Evolutionary conservation across 2,113 vertebrate genomes (phyloP).

Genomic region (Melanerpes formicivorus): DNA sequence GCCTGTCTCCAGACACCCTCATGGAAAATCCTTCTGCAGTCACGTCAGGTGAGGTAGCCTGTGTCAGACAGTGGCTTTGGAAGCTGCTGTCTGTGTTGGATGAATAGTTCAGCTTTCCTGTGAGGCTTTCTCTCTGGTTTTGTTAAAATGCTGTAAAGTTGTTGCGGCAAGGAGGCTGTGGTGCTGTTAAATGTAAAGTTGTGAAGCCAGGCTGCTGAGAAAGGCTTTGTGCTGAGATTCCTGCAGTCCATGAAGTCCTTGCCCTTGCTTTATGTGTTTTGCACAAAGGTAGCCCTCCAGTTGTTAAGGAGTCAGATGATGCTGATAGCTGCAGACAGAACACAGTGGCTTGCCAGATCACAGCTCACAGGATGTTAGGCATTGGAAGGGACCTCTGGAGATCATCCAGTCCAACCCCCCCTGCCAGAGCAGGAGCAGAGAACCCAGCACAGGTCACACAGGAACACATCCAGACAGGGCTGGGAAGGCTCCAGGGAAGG

Average conservation of each 20-base stretch:
- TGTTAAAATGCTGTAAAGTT: neutral
- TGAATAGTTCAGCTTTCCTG: neutral
- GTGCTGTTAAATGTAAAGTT: neutral
- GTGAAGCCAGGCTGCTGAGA: neutral
- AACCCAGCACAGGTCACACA: too few relatives aligned
- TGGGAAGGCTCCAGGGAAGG: too few relatives aligned
- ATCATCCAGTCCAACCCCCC: too few relatives aligned
- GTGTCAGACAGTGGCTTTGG: neutral
- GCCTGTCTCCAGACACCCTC: too few relatives aligned
- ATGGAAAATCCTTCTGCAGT: neutral
- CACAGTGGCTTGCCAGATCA: rapidly evolving
- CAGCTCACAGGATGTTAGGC: too few relatives aligned
- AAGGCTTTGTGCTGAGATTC: neutral
- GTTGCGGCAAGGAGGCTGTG: neutral
- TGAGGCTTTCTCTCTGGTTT: neutral
- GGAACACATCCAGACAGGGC: too few relatives aligned
- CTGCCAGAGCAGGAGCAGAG: too few relatives aligned
- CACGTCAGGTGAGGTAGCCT: neutral
- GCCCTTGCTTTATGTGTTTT: neutral
- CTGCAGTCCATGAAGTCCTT: neutral
- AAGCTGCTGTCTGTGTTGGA: neutral
- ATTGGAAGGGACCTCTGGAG: too few relatives aligned
- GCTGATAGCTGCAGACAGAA: neutral
- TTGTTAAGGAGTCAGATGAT: neutral
- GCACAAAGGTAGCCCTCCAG: neutral